Conservation (phyloP, 2,888 invertebrate species). For the Hololepta plana region DNA sequence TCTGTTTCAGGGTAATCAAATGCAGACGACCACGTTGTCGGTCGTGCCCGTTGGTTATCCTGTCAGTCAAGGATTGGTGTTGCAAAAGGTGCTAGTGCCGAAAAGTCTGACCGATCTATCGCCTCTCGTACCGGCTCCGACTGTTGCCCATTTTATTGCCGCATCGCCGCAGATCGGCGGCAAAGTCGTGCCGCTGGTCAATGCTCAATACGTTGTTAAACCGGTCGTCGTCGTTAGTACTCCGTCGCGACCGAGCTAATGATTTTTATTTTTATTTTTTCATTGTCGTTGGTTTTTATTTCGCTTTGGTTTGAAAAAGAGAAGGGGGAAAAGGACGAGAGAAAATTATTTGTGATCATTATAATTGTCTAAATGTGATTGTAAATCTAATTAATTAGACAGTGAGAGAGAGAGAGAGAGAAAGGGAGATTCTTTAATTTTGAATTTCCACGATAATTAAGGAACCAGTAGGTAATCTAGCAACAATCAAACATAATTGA, state of each 20-base stretch:
- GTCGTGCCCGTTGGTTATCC: slow-evolving; percentile 23
- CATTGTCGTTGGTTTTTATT: too few species aligned
- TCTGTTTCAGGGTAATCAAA: slow-evolving; percentile 14
- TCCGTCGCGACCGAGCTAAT: slow-evolving; percentile 16
- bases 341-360: too few species aligned
- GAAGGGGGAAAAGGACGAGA: too few species aligned
- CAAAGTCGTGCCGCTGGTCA: slow-evolving; percentile 42
- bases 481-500: too few species aligned
- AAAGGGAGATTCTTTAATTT: too few species aligned
- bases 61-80: slow-evolving; percentile 29
- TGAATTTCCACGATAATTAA: too few species aligned
- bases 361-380: too few species aligned
- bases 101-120: slow-evolving; percentile 40
- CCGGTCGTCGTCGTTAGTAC: slow-evolving; percentile 49
- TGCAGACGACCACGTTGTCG: slow-evolving; percentile 22
- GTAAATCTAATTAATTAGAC: too few species aligned
- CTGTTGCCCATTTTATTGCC: slow-evolving; percentile 44
- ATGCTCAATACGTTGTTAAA: slow-evolving; percentile 52
- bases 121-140: slow-evolving; percentile 47
- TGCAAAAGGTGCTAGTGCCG: slow-evolving; percentile 26
- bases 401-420: too few species aligned
- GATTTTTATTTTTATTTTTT: too few species aligned
- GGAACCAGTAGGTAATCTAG: too few species aligned
- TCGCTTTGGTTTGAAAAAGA: slow-evolving; percentile 1
- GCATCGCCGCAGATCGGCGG: slow-evolving; percentile 27